These are phyloP conservation scores for Terrapene triunguis DNA, from an alignment of 2,113 vertebrate species.

Conservation along the genomic window DNA sequence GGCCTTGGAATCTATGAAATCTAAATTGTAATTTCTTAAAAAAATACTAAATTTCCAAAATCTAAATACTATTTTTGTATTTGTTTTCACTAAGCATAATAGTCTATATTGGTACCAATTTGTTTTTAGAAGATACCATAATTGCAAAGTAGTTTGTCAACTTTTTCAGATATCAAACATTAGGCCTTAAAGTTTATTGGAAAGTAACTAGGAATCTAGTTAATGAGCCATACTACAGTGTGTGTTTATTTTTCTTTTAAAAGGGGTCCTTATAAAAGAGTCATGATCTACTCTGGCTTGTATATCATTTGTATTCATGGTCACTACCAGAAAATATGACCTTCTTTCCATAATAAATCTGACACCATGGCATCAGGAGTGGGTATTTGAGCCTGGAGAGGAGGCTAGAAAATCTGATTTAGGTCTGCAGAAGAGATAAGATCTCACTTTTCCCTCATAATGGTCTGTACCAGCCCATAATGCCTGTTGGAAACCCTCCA, in stretches of 20 bases:
- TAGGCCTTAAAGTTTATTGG: too few species aligned
- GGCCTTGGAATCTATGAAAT: neutral
- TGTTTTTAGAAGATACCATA: neutral
- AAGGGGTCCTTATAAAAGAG: neutral
- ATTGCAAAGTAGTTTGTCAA: neutral
- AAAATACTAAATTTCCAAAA: neutral
- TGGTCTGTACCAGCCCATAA: neutral
- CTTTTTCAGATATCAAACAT: neutral
- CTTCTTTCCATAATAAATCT: constrained; percentile 3
- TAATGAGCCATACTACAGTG: neutral
- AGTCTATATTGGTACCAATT: neutral
- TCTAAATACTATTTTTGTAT: neutral
- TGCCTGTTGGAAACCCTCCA: neutral
- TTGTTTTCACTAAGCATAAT: neutral
- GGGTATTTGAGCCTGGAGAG: neutral
- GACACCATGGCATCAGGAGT: neutral
- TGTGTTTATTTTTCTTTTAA: neutral
- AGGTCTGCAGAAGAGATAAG: neutral
- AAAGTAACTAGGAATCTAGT: neutral
- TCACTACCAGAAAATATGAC: too few species aligned
- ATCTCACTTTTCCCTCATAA: too few species aligned
- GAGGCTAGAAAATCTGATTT: neutral
- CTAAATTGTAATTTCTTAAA: neutral
- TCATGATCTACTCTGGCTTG: neutral
- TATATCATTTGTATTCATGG: constrained; percentile 23